Base-by-base conservation (phyloP, 2,797 vertebrate species). In the Thaleichthys pacificus region DNA sequence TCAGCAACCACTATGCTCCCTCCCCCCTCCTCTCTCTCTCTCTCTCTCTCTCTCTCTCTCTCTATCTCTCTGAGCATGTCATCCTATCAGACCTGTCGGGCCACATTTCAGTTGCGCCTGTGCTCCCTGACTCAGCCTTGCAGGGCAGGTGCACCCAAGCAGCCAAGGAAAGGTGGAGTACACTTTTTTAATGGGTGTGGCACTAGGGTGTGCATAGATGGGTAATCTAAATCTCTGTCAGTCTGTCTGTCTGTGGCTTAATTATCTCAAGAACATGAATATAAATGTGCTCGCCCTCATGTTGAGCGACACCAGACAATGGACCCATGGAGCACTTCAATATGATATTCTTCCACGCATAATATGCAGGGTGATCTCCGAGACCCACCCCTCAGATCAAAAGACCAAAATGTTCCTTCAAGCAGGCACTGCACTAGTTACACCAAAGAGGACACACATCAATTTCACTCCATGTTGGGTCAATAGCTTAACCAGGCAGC, bases 1-100 rank as follows among this genome's bases (percentile, higher is more conserved):
- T 84, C 83, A 78, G 80, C 68, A 72, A 69, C 66, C 74, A 68
- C 28, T 30, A 72, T 61, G 58, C 4, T 8, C 51, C 71, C 65
- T 68, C 15, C 14, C 49, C 28, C 61, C 19, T 49, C 51, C 24
- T 28, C 66, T 56, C 51, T 56, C 42, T 54, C 65, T 67, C 42
- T 67, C 17, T 54, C 51, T 68, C 66, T 67, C 24, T 56, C 61
- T 47, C 24, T 61, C 72, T 65, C 3, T 67, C 14, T 26, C 24
- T 67, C 28, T 30, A 17, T 56, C 51, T 32, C 35, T 61, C 72
- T 65, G 26, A 51, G 63, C 38, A 58, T 32, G 57, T 9, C 47
- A 64, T 86, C 90, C 82, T 79, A 91, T 87, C 86, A 77, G 88
- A 93, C 92, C 89, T 90, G 92, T 91, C 71, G 9, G 81, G 83